Evolutionary conservation across 2,888 invertebrate genomes (phyloP).

Genomic region (Odontocerum albicorne): DNA sequence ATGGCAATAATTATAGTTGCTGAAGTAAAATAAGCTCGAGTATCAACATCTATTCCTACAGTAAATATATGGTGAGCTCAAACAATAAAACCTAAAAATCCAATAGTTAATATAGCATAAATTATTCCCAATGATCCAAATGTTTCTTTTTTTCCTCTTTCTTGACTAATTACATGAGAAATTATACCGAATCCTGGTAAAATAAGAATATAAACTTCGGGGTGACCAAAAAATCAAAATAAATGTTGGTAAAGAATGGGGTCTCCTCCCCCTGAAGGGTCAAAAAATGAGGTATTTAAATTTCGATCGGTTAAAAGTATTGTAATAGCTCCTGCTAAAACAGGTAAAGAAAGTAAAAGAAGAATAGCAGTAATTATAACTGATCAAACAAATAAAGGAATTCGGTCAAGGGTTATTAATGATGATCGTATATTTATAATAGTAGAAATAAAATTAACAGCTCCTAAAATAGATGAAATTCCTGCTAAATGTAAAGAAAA

Average conservation of each 20-base stretch:
- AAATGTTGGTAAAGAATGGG: constrained; percentile 81
- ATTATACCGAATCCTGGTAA: constrained; percentile 81
- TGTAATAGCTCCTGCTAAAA: constrained; percentile 78
- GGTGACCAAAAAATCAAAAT: constrained; percentile 88
- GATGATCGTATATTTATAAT: constrained; percentile 69
- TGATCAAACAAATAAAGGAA: constrained; percentile 75
- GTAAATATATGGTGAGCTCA: constrained; percentile 88
- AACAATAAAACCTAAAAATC: constrained; percentile 79
- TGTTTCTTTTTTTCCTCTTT: constrained; percentile 73
- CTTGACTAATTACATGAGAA: constrained; percentile 75
- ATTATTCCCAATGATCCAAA: constrained; percentile 76
- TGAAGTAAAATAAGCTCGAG: constrained; percentile 81
- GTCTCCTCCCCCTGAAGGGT: constrained; percentile 77
- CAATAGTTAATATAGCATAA: constrained; percentile 84
- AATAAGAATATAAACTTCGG: constrained; percentile 87
- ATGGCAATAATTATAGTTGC: constrained; percentile 87
- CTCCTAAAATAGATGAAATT: constrained; percentile 72
- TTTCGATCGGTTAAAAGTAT: constrained; percentile 80
- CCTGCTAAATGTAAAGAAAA: constrained; percentile 77
- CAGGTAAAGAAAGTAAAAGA: constrained; percentile 69
- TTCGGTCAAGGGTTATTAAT: constrained; percentile 63
- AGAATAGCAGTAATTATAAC: constrained; percentile 67
- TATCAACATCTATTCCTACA: constrained; percentile 81
- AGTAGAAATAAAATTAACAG: constrained; percentile 79
- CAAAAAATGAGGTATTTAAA: constrained; percentile 80